Base-by-base conservation (phyloP, 2,888 invertebrate species). In the Chaetogeoica ovagalla region DNA sequence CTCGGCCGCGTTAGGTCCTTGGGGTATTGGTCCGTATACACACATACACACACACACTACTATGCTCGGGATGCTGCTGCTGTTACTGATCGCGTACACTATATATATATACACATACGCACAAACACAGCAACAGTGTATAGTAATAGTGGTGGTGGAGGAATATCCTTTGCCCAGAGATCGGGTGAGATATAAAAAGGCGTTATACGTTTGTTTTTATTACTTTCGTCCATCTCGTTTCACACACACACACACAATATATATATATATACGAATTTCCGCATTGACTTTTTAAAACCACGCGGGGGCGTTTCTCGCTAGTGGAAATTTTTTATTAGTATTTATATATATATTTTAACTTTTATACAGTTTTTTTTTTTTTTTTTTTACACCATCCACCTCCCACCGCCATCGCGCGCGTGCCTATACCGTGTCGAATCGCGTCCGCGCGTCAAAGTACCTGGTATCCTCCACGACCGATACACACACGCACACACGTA, bases 171-270 rank as follows among this genome's bases (percentile, higher is more conserved):
- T 19, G 66, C 43, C 66, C 62, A 0, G 62, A 17, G 37, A 39
- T 23, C 48, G n/a, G n/a, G n/a, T 52, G n/a, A 73, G 62, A 62
- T 73, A 73, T 62, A 73, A 73, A 73, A 73, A 73, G 48, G n/a
- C 62, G 59, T 73, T 73, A 73, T 48, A 48, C 48, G 62, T 73
- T 73, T 30, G 60, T 72, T 72, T 72, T 62, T 73, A 73, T 73
- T 62, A 73, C 72, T 73, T 30, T 62, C 59, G 21, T 8, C 13
- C 55, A 2, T 13, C 37, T 30, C 37, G 21, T 55, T 63, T 55
- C 73, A 43, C 43, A 9, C n/a, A 30, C 4, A 30, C 4, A 30
- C 4, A 30, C 4, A 30, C 4, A 30, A 30, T 30, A 30, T 30
- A 30, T 30, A 30, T 1, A 30, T 30, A 30, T 43, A 21, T 37